These are phyloP conservation scores for Trachemys scripta DNA, from an alignment of 2,113 vertebrate species.

Conservation along the genomic window DNA sequence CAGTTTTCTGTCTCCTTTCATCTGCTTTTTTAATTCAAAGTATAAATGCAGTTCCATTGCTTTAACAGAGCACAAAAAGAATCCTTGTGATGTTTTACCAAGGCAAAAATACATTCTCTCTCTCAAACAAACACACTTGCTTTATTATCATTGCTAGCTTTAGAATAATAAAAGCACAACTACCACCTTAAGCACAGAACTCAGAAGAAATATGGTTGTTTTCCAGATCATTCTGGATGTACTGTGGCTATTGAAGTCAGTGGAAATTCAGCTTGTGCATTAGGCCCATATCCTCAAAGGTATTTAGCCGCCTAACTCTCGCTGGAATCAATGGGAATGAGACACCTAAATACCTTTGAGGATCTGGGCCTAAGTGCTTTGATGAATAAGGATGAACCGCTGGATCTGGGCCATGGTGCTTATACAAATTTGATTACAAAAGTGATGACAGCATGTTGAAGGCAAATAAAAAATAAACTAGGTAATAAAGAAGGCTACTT, in stretches of 20 bases:
- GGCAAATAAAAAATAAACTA: constrained; percentile 7
- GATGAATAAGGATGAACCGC: constrained; percentile 15
- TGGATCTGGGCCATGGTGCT: neutral
- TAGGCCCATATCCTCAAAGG: neutral
- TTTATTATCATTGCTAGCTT: constrained; percentile 52
- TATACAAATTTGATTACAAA: constrained; percentile 16
- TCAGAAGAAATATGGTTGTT: constrained; percentile 27
- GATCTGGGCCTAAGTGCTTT: neutral
- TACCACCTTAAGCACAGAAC: constrained; percentile 1
- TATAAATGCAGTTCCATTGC: constrained; percentile 40
- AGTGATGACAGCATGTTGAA: neutral
- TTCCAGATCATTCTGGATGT: constrained; percentile 1
- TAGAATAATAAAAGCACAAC: constrained; percentile 27
- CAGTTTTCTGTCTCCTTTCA: constrained; percentile 53
- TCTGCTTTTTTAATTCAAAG: constrained; percentile 66
- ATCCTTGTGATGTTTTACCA: constrained; percentile 40
- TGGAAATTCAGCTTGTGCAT: constrained; percentile 8
- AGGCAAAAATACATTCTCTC: constrained; percentile 17
- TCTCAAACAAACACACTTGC: constrained; percentile 36
- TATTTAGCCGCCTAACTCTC: neutral
- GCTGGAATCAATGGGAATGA: neutral
- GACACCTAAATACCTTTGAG: neutral
- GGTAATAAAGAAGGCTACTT: neutral
- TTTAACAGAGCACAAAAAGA: constrained; percentile 36
- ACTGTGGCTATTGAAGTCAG: constrained; percentile 6